Conservation (phyloP, 2,113 vertebrate species). For the human (Homo sapiens) region GRCh38 chr7:52523501-52524000, state of each 20-base stretch:
- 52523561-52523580: not conserved
- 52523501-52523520: not conserved
- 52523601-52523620: not conserved
- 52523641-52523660: accelerated
- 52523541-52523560: not conserved
- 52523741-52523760: accelerated
- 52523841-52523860: not conserved
- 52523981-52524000: too few species aligned
- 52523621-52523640: accelerated
- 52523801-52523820: not conserved
- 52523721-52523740: not conserved
- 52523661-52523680: not conserved
- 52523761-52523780: accelerated
- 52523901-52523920: not conserved
- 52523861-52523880: not conserved
- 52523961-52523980: not conserved
- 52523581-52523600: not conserved
- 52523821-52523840: not conserved
- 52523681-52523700: not conserved
- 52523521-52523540: not conserved
- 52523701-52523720: accelerated
- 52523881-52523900: not conserved
- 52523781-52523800: not conserved
- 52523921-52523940: not conserved
- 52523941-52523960: not conserved